phyloP scores from a whole-genome alignment of 2,113 vertebrate species.

The Pardalotus punctatus region DNA sequence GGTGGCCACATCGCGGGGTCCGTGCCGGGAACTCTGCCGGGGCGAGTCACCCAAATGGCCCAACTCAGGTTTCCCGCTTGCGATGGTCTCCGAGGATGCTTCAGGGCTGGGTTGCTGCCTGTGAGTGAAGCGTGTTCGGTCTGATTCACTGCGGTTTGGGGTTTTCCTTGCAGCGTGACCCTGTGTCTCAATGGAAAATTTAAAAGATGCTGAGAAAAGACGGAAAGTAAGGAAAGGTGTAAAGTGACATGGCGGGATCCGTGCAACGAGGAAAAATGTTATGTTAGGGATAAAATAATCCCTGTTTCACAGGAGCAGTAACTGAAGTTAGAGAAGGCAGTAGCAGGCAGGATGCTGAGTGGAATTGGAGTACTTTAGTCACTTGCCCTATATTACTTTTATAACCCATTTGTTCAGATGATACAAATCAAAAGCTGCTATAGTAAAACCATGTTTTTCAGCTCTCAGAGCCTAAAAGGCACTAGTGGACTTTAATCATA shows the following conservation, averaged over 20 bases:
- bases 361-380: not conserved
- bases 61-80: not conserved
- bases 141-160: not conserved
- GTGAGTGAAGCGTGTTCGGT: not conserved
- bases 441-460: not conserved
- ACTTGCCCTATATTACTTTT: not conserved
- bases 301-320: not conserved
- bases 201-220: not conserved
- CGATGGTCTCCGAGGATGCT: not conserved
- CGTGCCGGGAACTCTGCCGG: not conserved
- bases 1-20: not conserved
- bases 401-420: not conserved
- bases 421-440: not conserved
- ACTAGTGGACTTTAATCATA: not conserved
- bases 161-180: not conserved
- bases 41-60: not conserved
- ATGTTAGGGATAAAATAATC: not conserved
- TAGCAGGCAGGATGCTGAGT: not conserved
- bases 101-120: too few relatives aligned
- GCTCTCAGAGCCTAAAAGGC: not conserved
- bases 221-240: fast-evolving
- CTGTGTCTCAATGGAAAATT: not conserved
- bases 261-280: not conserved
- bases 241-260: not conserved
- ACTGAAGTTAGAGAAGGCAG: not conserved